Base-by-base conservation (phyloP, 2,113 vertebrate genomes). In the Chionis minor region DNA sequence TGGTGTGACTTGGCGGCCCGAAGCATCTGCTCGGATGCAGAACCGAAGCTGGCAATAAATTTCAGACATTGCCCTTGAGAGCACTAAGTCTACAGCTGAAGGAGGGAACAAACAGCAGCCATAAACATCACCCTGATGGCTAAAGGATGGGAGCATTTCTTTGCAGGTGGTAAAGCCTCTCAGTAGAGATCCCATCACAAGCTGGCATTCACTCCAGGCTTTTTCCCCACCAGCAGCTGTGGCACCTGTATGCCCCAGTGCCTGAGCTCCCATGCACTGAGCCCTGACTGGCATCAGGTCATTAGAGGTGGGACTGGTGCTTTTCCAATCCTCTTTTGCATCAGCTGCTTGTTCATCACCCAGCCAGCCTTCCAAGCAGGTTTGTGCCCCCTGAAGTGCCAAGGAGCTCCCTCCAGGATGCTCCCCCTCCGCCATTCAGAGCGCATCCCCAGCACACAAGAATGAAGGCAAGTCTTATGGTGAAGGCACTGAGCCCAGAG, bases 401-500 rank as follows among this genome's bases (percentile, higher is more conserved):
- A 18, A 51, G 44, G 32, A 42, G 19, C 42, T 49, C 24, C 15
- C 16, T 62, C 45, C 33, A 27, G 15, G 15, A 26, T 56, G 13
- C 45, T 66, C 45, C 38, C 42, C 30, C 33, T 77, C n/a, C 15
- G n/a, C 2, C 6, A 42, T 12, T 22, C 58, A 28, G 23, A n/a
- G 10, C 4, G 14, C 1, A 4, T 32, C 28, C 44, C 49, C 51
- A 32, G 47, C 44, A 24, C n/a, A 10, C 19, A 8, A 38, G 61
- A 84, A 12, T 0, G 8, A 51, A 44, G 45, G 3, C 1, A 1
- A 22, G 5, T 16, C 12, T 51, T 18, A 15, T 0, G 2, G 6
- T 28, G 10, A 54, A 74, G 45, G 17, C 35, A 16, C 16, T 7
- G 19, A 91, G 51, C 51, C 18, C 45, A 4, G 24, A 27, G 32